A percentile compares a stretch with the other conserved stretches of the same genome.
These are phyloP conservation scores for Xyrichtys novacula DNA, from an alignment of 2,797 vertebrate genomes.

Conservation along the genomic window DNA sequence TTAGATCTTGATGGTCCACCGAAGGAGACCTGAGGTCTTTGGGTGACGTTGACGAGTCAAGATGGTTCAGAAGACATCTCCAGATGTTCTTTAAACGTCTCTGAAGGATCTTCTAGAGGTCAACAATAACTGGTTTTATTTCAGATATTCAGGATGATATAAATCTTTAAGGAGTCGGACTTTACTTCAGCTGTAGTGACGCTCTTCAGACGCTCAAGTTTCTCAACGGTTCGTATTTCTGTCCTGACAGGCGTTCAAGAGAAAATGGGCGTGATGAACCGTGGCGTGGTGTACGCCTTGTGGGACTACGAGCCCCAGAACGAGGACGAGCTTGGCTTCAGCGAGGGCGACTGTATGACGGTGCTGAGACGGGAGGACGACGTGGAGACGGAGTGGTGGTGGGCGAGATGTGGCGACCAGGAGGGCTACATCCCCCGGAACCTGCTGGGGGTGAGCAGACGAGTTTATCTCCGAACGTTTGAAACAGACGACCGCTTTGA, in stretches of 20 bases:
- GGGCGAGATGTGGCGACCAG: conserved; percentile 88
- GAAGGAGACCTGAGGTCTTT: too few relatives aligned
- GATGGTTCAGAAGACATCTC: too few relatives aligned
- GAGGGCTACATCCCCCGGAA: conserved; percentile 95
- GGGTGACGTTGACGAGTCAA: too few relatives aligned
- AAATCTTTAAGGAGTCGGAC: too few relatives aligned
- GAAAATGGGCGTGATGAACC: conserved; percentile 99
- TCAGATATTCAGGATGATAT: too few relatives aligned
- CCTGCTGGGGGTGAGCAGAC: conserved; percentile 89
- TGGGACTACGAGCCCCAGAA: conserved; percentile 92
- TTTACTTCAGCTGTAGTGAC: too few relatives aligned
- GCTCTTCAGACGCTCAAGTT: too few relatives aligned
- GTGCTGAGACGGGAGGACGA: conserved; percentile 90
- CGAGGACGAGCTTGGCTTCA: conserved; percentile 89
- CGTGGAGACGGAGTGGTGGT: conserved; percentile 95
- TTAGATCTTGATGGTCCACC: too few relatives aligned
- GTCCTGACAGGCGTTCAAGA: conserved; percentile 91
- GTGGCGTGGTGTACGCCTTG: conserved; percentile 92
- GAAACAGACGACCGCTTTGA: too few relatives aligned
- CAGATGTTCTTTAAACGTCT: too few relatives aligned
- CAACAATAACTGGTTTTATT: too few relatives aligned
- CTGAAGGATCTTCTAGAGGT: too few relatives aligned
- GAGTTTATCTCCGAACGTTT: background rate
- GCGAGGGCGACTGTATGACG: conserved; percentile 93
- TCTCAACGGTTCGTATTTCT: background rate